phyloP scores from a whole-genome alignment of 2,888 invertebrate genomes.

The Sacculina carcini region DNA sequence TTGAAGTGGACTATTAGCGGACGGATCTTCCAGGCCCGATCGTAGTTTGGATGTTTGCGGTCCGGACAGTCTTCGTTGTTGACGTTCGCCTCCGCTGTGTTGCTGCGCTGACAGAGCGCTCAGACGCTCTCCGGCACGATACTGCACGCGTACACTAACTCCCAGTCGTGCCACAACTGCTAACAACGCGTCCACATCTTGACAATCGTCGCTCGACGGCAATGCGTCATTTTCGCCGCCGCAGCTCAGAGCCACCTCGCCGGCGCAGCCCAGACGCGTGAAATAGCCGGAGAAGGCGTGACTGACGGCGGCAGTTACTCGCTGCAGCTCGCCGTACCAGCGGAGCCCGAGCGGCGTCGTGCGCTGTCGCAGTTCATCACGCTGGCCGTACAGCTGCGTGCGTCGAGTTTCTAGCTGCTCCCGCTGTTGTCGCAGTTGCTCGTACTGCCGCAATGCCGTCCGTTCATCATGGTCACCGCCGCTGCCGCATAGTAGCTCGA shows the following conservation, averaged over 20 bases:
- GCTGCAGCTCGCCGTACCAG: slow-evolving; percentile 29
- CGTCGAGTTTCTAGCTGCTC: background rate
- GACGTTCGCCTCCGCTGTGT: slow-evolving; percentile 91
- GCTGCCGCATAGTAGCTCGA: background rate
- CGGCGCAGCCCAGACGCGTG: slow-evolving; percentile 48
- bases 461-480: background rate
- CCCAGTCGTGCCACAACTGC: no score
- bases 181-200: no score
- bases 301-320: slow-evolving; percentile 34
- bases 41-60: no score
- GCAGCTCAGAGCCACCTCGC: slow-evolving; percentile 39
- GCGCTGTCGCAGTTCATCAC: slow-evolving; percentile 23
- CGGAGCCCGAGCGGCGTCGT: slow-evolving; percentile 32
- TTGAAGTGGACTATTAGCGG: no score
- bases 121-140: slow-evolving; percentile 46
- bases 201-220: no score
- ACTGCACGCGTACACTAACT: slow-evolving; percentile 59
- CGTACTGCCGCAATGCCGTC: background rate
- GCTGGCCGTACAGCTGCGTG: slow-evolving; percentile 9
- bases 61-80: no score
- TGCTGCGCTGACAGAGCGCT: slow-evolving; percentile 49
- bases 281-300: slow-evolving; percentile 49
- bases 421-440: background rate
- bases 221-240: slow-evolving; percentile 29
- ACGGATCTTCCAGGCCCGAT: no score